Percentiles rank a stretch among this genome's conserved stretches.
phyloP scores from a whole-genome alignment of 2,113 vertebrate genomes.

The Grus americana region DNA sequence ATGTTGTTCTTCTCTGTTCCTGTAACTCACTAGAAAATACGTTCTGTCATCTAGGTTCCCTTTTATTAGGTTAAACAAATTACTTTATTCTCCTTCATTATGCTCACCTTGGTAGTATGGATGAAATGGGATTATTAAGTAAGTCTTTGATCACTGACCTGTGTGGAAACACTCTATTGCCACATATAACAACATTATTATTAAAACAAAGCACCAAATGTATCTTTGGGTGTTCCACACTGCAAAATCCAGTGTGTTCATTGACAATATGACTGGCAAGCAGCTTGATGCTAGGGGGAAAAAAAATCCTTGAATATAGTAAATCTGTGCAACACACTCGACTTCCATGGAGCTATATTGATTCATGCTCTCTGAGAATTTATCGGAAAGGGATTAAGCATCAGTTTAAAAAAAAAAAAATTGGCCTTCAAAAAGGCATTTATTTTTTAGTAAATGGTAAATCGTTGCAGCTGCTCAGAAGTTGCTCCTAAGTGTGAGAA shows the following conservation, averaged over 20 bases:
- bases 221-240: not conserved
- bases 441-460: not conserved
- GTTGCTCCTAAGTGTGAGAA: not conserved
- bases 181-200: not conserved
- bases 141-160: not conserved
- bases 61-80: not conserved
- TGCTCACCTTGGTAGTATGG: not conserved
- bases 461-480: not conserved
- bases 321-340: not conserved
- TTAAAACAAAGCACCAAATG: not conserved
- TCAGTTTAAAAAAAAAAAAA: not conserved
- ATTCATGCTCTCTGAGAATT: not conserved
- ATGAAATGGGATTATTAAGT: not conserved
- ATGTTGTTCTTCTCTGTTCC: not conserved
- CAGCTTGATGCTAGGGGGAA: not conserved
- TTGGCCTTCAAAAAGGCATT: not conserved
- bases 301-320: not conserved
- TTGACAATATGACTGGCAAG: not conserved
- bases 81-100: not conserved
- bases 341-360: not conserved
- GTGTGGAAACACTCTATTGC: not conserved
- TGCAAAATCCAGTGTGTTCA: not conserved
- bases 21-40: not conserved
- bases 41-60: not conserved
- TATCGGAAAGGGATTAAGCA: not conserved